Conservation (phyloP, 2,113 vertebrate genomes). For the Setophaga petechia region DNA sequence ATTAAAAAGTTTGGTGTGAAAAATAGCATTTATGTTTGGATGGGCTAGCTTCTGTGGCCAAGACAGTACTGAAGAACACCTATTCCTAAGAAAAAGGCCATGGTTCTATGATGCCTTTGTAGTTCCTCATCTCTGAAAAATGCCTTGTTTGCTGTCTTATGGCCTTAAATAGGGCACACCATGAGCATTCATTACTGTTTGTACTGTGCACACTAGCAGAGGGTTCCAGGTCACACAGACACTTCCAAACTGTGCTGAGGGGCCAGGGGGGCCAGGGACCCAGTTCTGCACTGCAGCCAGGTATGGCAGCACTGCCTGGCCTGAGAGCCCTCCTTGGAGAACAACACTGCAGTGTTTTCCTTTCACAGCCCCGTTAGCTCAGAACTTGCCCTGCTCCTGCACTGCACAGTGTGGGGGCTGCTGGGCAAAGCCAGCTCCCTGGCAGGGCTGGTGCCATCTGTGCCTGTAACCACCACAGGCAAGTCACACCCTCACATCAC, state of each 20-base stretch:
- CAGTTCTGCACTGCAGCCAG: not conserved
- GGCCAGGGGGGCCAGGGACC: not conserved
- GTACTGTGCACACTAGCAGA: not conserved
- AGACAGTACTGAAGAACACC: not conserved
- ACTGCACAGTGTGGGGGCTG: not conserved
- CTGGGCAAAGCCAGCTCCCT: not conserved
- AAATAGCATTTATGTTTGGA: not conserved
- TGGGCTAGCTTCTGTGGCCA: not conserved
- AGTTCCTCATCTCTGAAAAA: not conserved
- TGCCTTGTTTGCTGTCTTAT: not conserved
- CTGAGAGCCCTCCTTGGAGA: not conserved
- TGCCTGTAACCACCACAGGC: not conserved
- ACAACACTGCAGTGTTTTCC: fast-evolving
- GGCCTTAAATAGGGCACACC: not conserved
- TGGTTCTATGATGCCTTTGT: not conserved
- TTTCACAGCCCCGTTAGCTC: not conserved
- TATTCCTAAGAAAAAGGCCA: not conserved
- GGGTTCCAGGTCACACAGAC: not conserved
- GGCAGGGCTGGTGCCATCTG: not conserved
- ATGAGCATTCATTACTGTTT: not conserved
- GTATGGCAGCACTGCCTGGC: not conserved
- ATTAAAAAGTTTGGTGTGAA: not conserved
- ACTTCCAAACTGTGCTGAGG: not conserved
- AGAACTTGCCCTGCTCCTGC: not conserved
- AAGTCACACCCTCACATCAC: not conserved